phyloP scores from a whole-genome alignment of 2,113 vertebrate species.

The Etia nguti region DNA sequence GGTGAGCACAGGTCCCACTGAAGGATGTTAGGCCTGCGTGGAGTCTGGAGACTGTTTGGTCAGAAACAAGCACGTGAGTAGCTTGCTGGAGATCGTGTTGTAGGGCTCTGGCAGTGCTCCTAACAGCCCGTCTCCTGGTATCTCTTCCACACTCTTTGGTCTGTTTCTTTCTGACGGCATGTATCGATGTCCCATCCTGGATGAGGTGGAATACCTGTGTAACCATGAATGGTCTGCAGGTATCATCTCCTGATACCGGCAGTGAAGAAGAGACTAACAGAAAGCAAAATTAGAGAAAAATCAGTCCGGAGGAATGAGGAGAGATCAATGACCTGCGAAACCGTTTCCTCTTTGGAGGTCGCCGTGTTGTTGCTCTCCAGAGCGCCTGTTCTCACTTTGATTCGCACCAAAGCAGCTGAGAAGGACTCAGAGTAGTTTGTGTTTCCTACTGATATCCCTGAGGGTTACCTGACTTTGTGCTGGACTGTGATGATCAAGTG shows the following conservation, averaged over 20 bases:
- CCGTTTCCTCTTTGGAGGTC: background rate
- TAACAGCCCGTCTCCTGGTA: background rate
- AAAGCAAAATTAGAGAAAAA: background rate
- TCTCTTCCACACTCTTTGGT: background rate
- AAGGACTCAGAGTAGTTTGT: background rate
- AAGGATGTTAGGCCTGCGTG: rapidly evolving
- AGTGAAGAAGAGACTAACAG: background rate
- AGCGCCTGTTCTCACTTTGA: background rate
- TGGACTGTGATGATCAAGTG: background rate
- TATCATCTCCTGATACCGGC: background rate
- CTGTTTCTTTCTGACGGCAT: background rate
- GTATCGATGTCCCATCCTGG: background rate
- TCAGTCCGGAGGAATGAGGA: background rate
- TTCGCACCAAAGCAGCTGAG: background rate
- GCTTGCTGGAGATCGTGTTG: background rate
- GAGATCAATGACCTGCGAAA: background rate
- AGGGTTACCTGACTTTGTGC: background rate
- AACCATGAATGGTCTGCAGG: background rate
- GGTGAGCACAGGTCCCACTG: background rate
- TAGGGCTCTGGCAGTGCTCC: background rate
- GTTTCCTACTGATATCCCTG: background rate
- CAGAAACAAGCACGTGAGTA: background rate
- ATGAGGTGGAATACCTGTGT: background rate
- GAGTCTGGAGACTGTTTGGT: background rate
- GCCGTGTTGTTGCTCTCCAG: background rate